Evolutionary conservation across 2,888 invertebrate species (phyloP).

Genomic region (Diadegma fenestrale): DNA sequence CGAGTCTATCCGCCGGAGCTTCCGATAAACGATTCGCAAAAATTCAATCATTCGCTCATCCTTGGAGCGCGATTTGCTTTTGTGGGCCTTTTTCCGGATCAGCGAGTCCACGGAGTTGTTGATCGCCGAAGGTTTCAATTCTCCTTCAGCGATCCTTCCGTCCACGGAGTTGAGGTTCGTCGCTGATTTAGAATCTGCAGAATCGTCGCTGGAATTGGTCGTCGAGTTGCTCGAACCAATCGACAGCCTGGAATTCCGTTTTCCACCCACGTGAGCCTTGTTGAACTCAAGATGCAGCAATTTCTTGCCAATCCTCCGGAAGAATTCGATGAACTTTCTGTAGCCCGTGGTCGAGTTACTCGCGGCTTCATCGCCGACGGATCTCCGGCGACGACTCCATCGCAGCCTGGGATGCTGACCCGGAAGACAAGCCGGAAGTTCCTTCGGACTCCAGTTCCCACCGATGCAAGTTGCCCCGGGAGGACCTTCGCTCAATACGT

Average conservation of each 20-base stretch:
- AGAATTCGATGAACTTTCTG: conserved; percentile 82
- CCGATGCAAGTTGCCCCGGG: conserved; percentile 98
- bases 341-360: conserved; percentile 70
- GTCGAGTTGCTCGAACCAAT: conserved; percentile 13
- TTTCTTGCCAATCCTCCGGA: conserved; percentile 82
- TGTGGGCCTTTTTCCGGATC: conserved; percentile 74
- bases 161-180: conserved; percentile 68
- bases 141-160: conserved; percentile 51
- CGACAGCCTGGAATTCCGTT: conserved; percentile 19
- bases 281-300: conserved; percentile 81
- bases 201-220: conserved; percentile 37
- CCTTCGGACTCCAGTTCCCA: conserved; percentile 96
- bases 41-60: conserved; percentile 83
- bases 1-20: conserved; percentile 82
- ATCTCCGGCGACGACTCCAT: conserved; percentile 90
- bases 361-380: conserved; percentile 78
- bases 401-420: conserved; percentile 95
- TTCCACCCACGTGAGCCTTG: conserved; percentile 75
- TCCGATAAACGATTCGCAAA: conserved; percentile 81
- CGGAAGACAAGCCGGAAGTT: conserved; percentile 93
- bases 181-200: conserved; percentile 35
- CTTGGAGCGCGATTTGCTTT: conserved; percentile 77
- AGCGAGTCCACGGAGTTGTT: conserved; percentile 61
- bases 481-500: conserved; percentile 93
- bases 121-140: conserved; percentile 46